Base-by-base conservation (phyloP, 2,888 invertebrate genomes). In the Drosophila phalerata region DNA sequence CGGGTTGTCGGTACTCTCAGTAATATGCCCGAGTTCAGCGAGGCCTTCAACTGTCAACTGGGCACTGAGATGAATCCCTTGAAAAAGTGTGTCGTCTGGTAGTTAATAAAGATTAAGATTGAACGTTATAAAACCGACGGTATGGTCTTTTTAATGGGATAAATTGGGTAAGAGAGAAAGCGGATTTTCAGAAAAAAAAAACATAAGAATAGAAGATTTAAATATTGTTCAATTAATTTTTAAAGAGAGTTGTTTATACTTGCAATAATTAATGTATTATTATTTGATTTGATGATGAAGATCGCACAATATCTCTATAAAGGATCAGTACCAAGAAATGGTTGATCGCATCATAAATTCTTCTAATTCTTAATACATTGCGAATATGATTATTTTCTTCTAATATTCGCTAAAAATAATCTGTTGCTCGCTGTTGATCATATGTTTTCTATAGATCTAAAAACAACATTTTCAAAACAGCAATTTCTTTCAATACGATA, bases 31-130 rank as follows among this genome's bases (percentile, higher is more conserved):
- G 98, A 98, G 90, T 98, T 98, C 90, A 94, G 97, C 17, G 93
- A 95, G 57, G 96, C 96, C 81, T 98, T 97, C 91, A 93, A 95
- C 15, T 98, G 98, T 90, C 94, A 94, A 0, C 79, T 93, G 15
- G 96, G 96, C 17, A 94, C 96, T 0, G 94, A 94, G 70, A 98
- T 98, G 98, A 98, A 98, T 93, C 97, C 97, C 0, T 90, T 93
- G 58, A 94, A 96, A 45, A 98, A 97, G 90, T 98, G 98, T 92
- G 96, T 96, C 89, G 96, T 98, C 38, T 98, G 98, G 98, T 98
- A 94, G 68, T 48, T 52, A 64, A 71, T 22, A 49, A n/a, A 32
- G 32, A 22, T 38, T 15, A 28, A 25, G 32, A 30, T 47, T 28
- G 28, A 28, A 28, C 5, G 6, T 1, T 6, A 3, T 25, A 25